A percentile compares a stretch with the other conserved stretches of the same genome.
phyloP scores from a whole-genome alignment of 2,888 invertebrate genomes.

The Punctoribates punctum region DNA sequence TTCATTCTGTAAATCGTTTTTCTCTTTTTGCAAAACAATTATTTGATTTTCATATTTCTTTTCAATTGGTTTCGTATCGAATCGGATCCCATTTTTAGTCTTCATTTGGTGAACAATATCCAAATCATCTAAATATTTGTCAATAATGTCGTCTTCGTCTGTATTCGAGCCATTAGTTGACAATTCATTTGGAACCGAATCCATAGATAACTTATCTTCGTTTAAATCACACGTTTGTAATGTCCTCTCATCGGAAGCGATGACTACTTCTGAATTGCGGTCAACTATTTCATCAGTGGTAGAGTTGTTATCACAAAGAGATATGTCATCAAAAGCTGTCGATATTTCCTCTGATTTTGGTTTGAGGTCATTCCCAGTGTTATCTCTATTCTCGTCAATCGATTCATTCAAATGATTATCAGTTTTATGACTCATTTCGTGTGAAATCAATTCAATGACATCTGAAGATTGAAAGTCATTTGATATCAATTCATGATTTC shows the following conservation, averaged over 20 bases:
- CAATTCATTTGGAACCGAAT: background rate
- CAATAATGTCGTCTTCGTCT: background rate
- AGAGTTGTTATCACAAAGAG: constrained; percentile 17
- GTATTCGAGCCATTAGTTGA: background rate
- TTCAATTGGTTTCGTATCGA: constrained; percentile 34
- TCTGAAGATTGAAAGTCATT: background rate
- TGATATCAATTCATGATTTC: background rate
- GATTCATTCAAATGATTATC: background rate
- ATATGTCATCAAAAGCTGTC: constrained; percentile 9
- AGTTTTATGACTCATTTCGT: constrained; percentile 8
- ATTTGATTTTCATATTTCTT: constrained; percentile 34
- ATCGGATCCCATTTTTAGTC: constrained; percentile 26
- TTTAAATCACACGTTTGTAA: background rate
- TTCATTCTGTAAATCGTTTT: constrained; percentile 40
- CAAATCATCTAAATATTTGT: background rate
- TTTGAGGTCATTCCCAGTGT: background rate
- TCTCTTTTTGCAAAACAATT: constrained; percentile 26
- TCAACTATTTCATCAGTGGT: background rate
- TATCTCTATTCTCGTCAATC: background rate
- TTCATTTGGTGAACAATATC: background rate
- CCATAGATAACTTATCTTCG: constrained; percentile 18
- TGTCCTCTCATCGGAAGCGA: background rate
- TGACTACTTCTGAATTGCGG: background rate
- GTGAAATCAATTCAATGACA: background rate
- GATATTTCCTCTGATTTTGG: background rate